Base-by-base conservation (phyloP, 2,797 vertebrate species). In the Kryptolebias ocellatus region DNA sequence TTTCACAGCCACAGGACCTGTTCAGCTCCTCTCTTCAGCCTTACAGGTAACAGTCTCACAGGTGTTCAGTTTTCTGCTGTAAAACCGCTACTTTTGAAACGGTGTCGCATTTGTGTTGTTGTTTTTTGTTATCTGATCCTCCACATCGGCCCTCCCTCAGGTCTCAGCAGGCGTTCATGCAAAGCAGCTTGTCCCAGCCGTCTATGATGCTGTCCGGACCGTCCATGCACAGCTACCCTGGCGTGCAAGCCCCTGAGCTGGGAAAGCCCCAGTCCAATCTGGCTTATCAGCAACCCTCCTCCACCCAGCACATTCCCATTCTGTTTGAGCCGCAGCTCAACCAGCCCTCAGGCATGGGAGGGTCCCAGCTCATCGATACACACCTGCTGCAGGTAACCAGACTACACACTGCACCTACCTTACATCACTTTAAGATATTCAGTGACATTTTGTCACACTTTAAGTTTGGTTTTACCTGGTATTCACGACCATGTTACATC, bases 161-260 rank as follows among this genome's bases (percentile, higher is more conserved):
- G 89, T 98, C 98, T 12, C 98, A 99, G 86, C 98, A 98, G 86
- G 96, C 98, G 0, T 99, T 98, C 88, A 97, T 99, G 95, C 98
- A 99, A 66, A 98, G 95, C 91, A 96, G 90, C 78, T 90, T 99
- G 39, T 98, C 98, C 18, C 98, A 99, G 88, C 95, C 96, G 1
- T 99, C 95, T 45, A 95, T 99, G 87, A 96, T 99, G 88, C 94
- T 99, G 65, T 98, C 97, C 49, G 96, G 98, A 45, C 96, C 98
- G 0, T 93, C 98, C 14, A 92, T 99, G 64, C 98, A 99, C 90
- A 98, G 96, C 84, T 99, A 98, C 59, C 91, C 97, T 3, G 93
- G 96, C 1, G 96, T 99, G 16, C 97, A 99, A 49, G 96, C 94
- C 64, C 94, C 96, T 29, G 98, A 99, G 1, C 94, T 99, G 68